phyloP scores from a whole-genome alignment of 1,140 invertebrate species.

The Hylaeus volcanicus region DNA sequence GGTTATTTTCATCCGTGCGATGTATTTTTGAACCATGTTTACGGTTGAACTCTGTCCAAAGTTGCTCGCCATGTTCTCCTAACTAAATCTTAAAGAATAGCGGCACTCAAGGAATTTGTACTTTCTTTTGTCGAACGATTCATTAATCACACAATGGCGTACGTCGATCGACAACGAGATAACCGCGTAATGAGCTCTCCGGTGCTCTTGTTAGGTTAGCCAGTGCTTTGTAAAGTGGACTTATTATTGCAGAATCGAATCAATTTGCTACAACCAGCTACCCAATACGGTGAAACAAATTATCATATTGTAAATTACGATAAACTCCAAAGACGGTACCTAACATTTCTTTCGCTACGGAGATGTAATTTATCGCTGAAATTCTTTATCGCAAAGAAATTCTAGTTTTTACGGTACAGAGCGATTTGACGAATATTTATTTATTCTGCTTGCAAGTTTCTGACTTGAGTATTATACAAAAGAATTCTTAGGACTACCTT shows the following conservation, averaged over 20 bases:
- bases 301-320: neutral
- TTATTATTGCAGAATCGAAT: conserved; percentile 58
- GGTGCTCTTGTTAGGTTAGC: conserved; percentile 59
- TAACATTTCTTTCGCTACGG: neutral
- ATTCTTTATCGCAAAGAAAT: no score
- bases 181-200: conserved; percentile 73
- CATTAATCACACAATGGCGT: conserved; percentile 74
- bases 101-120: conserved; percentile 55
- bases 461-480: no score
- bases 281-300: conserved; percentile 1
- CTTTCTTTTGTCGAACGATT: conserved; percentile 65
- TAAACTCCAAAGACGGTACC: neutral
- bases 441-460: no score
- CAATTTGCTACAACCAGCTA: conserved; percentile 42
- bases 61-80: conserved; percentile 50
- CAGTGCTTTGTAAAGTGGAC: conserved; percentile 48
- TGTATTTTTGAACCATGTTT: no score
- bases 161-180: conserved; percentile 69
- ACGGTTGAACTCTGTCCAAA: neutral
- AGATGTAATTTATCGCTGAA: neutral
- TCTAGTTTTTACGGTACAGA: no score
- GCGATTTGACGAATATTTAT: no score
- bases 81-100: conserved; percentile 53
- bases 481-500: no score
- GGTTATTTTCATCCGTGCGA: no score